Percentiles rank a stretch among this genome's conserved stretches.
Evolutionary conservation across 2,113 vertebrate genomes (phyloP).

Genomic region (Phyllopteryx taeniolatus): DNA sequence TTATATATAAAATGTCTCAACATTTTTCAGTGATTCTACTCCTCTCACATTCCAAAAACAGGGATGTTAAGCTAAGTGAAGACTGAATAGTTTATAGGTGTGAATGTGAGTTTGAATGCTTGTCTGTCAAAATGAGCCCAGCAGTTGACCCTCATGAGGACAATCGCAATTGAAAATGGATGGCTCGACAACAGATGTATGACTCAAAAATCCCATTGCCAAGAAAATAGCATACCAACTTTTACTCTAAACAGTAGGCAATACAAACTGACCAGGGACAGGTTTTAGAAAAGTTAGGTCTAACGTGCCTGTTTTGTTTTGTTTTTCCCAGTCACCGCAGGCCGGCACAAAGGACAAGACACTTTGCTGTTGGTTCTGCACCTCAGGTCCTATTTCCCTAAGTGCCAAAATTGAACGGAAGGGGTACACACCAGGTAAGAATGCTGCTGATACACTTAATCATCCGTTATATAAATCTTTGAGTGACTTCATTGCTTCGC

Average conservation of each 20-base stretch:
- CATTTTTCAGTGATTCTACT: too few relatives aligned
- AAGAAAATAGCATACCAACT: too few relatives aligned
- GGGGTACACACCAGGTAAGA: constrained; percentile 97
- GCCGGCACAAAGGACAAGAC: constrained; percentile 99
- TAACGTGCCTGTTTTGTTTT: neutral
- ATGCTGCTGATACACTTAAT: constrained; percentile 1
- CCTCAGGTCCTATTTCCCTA: constrained; percentile 99
- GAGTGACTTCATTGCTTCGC: neutral
- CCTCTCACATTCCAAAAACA: too few relatives aligned
- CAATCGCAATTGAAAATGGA: too few relatives aligned
- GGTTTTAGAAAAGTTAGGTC: neutral
- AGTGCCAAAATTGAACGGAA: constrained; percentile 99
- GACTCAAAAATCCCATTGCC: too few relatives aligned
- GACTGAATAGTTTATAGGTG: too few relatives aligned
- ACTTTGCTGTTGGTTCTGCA: constrained; percentile 99
- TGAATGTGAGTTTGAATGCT: too few relatives aligned
- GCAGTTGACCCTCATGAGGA: too few relatives aligned
- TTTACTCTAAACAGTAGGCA: neutral
- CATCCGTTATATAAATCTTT: constrained; percentile 3
- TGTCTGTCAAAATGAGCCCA: too few relatives aligned
- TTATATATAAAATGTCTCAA: too few relatives aligned
- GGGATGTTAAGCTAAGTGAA: too few relatives aligned
- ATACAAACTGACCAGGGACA: neutral
- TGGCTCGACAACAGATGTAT: too few relatives aligned
- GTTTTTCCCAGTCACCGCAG: constrained; percentile 86